A percentile compares a stretch with the other conserved stretches of the same genome.
Evolutionary conservation across 2,888 invertebrate genomes (phyloP).

Genomic region (Bedellia somnulentella): DNA sequence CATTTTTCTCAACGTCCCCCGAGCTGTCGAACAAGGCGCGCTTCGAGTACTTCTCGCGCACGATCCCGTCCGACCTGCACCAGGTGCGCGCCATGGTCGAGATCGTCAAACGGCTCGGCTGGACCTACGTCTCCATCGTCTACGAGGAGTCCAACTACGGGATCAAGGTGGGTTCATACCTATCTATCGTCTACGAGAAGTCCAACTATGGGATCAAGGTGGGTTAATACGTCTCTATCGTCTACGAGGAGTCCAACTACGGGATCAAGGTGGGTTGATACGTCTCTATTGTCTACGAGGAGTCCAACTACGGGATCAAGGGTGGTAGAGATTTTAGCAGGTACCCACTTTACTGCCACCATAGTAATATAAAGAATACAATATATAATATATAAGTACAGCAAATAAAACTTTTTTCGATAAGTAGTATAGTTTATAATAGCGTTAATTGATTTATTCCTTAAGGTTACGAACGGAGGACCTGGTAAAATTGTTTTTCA

Average conservation of each 20-base stretch:
- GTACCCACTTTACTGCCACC: no score
- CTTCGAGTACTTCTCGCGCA: slow-evolving; percentile 91
- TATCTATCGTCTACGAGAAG: slow-evolving; percentile 88
- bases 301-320: slow-evolving; percentile 88
- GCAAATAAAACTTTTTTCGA: no score
- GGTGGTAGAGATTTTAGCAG: no score
- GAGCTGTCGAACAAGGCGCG: slow-evolving; percentile 91
- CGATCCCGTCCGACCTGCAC: slow-evolving; percentile 89
- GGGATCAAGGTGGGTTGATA: slow-evolving; percentile 81
- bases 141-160: slow-evolving; percentile 91
- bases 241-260: slow-evolving; percentile 89
- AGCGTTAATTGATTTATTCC: no score
- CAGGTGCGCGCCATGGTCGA: slow-evolving; percentile 89
- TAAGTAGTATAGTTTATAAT: no score
- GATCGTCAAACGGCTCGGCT: slow-evolving; percentile 74
- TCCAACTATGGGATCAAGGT: slow-evolving; percentile 89
- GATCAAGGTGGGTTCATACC: slow-evolving; percentile 66
- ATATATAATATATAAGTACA: no score
- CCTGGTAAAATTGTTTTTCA: no score
- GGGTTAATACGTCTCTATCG: slow-evolving; percentile 69
- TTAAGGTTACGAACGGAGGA: no score
- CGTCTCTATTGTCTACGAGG: slow-evolving; percentile 86
- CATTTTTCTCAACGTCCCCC: slow-evolving; percentile 92
- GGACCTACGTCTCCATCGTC: slow-evolving; percentile 86
- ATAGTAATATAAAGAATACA: no score